Percentiles rank a stretch among this genome's conserved stretches.
These are phyloP conservation scores for Saiga tatarica DNA, from an alignment of 2,113 vertebrate genomes.

Conservation along the genomic window DNA sequence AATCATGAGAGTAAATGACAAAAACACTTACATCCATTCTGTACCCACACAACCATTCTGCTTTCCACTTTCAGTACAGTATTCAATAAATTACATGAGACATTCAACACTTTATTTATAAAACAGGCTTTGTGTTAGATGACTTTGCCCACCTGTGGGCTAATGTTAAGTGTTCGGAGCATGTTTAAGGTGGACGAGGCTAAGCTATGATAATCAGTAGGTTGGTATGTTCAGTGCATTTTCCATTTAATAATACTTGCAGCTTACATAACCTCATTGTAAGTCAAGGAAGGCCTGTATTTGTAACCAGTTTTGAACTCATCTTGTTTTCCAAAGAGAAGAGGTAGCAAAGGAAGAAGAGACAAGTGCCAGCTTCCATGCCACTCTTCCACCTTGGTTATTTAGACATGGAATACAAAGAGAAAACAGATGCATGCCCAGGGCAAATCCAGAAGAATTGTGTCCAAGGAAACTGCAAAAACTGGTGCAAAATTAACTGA, in stretches of 20 bases:
- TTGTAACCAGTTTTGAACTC: not conserved
- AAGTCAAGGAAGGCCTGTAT: not conserved
- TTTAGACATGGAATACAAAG: not conserved
- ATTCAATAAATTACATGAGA: not conserved
- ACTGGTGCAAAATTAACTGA: not conserved
- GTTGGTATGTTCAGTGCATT: not conserved
- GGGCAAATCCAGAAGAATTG: not conserved
- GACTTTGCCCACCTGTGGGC: not conserved
- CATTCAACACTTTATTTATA: not conserved
- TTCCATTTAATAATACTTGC: not conserved
- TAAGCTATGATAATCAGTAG: not conserved
- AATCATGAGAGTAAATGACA: not conserved
- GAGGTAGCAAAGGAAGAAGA: not conserved
- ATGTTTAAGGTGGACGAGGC: not conserved
- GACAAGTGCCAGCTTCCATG: not conserved
- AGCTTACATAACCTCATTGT: not conserved
- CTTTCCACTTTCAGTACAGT: not conserved
- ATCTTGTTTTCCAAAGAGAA: not conserved
- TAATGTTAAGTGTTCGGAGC: not conserved
- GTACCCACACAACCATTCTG: not conserved
- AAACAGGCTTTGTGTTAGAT: not conserved
- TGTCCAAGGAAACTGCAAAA: not conserved
- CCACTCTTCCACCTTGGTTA: not conserved
- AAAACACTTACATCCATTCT: too few species aligned
- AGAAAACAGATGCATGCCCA: not conserved